Evolutionary conservation across 2,888 invertebrate genomes (phyloP).

Genomic region (Thera obeliscata): DNA sequence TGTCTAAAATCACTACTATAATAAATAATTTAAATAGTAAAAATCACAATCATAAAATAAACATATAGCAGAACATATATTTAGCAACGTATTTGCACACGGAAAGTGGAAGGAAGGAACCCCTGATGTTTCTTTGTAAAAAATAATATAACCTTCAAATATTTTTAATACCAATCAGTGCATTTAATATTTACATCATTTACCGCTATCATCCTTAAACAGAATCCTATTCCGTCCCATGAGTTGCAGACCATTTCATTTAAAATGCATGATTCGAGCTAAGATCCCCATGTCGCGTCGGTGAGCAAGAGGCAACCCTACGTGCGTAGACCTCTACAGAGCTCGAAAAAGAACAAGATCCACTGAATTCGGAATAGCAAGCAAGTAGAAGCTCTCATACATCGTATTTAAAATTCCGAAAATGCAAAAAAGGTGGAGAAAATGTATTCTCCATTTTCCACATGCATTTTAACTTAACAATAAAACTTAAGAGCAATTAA

Average conservation of each 20-base stretch:
- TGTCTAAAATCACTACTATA: too few species aligned
- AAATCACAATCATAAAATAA: too few species aligned
- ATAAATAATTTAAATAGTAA: too few species aligned
- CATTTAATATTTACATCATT: neutral
- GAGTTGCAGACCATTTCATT: neutral
- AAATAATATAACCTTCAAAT: too few species aligned
- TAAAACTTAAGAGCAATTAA: conserved; percentile 6
- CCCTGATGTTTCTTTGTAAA: too few species aligned
- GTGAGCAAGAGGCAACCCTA: conserved; percentile 28
- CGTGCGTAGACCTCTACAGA: conserved; percentile 41
- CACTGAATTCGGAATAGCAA: conserved; percentile 29
- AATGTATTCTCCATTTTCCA: neutral
- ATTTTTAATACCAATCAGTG: too few species aligned
- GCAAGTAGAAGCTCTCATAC: neutral
- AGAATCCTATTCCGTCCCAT: conserved; percentile 1
- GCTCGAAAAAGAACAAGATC: conserved; percentile 71
- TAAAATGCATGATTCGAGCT: conserved; percentile 3
- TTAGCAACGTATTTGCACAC: too few species aligned
- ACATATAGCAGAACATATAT: too few species aligned
- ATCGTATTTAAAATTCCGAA: neutral
- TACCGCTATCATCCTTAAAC: neutral
- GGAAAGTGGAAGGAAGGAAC: too few species aligned
- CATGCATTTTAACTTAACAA: neutral
- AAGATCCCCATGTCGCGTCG: neutral
- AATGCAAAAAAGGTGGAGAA: neutral